phyloP scores from a whole-genome alignment of 2,797 vertebrate genomes.

The Cyprinella venusta region DNA sequence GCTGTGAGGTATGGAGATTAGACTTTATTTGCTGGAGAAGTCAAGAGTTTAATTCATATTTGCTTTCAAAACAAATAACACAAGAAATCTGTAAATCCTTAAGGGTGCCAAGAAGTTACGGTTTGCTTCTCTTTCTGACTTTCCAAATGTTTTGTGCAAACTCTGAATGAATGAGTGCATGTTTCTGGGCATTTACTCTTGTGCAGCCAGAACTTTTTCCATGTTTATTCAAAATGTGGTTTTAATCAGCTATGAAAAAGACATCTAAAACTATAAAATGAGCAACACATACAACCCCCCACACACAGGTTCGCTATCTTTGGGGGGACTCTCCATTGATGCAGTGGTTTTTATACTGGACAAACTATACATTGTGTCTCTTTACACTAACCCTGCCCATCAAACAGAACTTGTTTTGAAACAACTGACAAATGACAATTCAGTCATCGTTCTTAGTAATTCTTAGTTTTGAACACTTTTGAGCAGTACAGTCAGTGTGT shows the following conservation, averaged over 20 bases:
- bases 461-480: background rate
- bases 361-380: too few relatives aligned
- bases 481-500: background rate
- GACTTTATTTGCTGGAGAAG: conserved; percentile 25
- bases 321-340: too few relatives aligned
- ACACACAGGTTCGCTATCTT: too few relatives aligned
- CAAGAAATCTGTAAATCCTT: background rate
- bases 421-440: too few relatives aligned
- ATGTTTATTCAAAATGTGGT: background rate
- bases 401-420: too few relatives aligned
- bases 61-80: conserved; percentile 28
- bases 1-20: conserved; percentile 44
- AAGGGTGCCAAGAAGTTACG: background rate
- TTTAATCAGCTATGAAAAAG: background rate
- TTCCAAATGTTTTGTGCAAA: background rate
- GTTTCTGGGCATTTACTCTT: background rate
- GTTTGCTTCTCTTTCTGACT: conserved; percentile 3
- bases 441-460: too few relatives aligned
- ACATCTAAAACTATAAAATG: background rate
- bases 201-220: background rate
- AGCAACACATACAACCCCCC: too few relatives aligned
- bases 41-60: conserved; percentile 31
- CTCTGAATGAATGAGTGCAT: background rate
- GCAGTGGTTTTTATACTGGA: too few relatives aligned
- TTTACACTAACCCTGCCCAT: too few relatives aligned